Evolutionary conservation across 2,113 vertebrate species (phyloP).

Genomic region (Xenus cinereus): DNA sequence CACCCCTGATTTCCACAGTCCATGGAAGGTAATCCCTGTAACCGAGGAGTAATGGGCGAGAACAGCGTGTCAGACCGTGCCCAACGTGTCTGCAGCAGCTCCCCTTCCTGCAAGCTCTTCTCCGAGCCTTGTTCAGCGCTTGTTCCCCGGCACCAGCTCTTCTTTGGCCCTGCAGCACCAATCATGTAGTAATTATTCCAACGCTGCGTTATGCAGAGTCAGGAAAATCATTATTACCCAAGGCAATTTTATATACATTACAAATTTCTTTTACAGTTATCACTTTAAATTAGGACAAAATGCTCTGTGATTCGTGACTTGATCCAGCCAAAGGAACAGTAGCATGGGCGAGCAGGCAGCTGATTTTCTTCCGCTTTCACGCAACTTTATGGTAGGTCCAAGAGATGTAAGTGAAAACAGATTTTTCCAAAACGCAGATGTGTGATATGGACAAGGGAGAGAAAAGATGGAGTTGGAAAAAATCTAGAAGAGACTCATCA

Average conservation of each 20-base stretch:
- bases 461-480: not conserved
- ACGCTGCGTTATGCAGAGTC: not conserved
- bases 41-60: rapidly evolving
- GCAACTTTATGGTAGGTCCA: no score
- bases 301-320: not conserved
- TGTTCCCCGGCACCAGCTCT: not conserved
- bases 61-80: rapidly evolving
- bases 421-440: not conserved
- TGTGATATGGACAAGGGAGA: not conserved
- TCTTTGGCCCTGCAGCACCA: not conserved
- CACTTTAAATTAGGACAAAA: constrained; percentile 19
- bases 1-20: not conserved
- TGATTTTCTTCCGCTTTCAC: not conserved
- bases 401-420: not conserved
- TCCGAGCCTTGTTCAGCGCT: not conserved
- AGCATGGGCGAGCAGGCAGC: not conserved
- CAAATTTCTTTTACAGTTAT: constrained; percentile 11
- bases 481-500: not conserved
- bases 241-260: constrained; percentile 25
- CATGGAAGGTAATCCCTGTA: not conserved
- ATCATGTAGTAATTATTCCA: not conserved
- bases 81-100: not conserved
- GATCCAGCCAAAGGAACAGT: not conserved
- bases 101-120: not conserved
- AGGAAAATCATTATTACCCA: not conserved